These are phyloP conservation scores for Tuberolachnus salignus DNA, from an alignment of 2,888 invertebrate species.

Conservation along the genomic window DNA sequence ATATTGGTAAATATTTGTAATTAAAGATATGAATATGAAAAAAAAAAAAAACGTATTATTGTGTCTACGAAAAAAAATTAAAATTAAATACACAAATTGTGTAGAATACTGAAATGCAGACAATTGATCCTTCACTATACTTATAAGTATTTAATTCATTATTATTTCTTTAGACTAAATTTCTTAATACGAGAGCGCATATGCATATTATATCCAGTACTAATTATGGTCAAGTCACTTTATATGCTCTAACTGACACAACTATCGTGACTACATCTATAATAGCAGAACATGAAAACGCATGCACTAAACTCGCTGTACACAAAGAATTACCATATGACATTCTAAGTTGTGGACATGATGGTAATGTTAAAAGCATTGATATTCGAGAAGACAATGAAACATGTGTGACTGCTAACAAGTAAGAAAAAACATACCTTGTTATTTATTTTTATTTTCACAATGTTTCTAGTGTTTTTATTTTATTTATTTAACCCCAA, in stretches of 20 bases:
- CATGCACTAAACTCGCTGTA: slow-evolving; percentile 85
- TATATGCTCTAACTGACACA: slow-evolving; percentile 66
- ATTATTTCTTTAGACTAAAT: slow-evolving; percentile 70
- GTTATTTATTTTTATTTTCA: background rate
- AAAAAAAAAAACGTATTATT: too few species aligned
- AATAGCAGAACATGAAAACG: slow-evolving; percentile 74
- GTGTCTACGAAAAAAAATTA: too few species aligned
- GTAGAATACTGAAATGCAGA: too few species aligned
- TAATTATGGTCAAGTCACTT: slow-evolving; percentile 83
- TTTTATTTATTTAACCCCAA: background rate
- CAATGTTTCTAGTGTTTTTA: background rate
- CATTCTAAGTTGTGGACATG: slow-evolving; percentile 83
- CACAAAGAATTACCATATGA: slow-evolving; percentile 77
- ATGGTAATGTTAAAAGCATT: slow-evolving; percentile 78
- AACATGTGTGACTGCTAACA: slow-evolving; percentile 61
- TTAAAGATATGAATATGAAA: too few species aligned
- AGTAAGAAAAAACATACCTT: slow-evolving; percentile 35
- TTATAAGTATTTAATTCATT: background rate
- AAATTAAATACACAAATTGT: too few species aligned
- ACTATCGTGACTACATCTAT: slow-evolving; percentile 67
- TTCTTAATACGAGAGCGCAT: slow-evolving; percentile 79
- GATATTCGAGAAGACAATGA: slow-evolving; percentile 74
- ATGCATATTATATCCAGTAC: slow-evolving; percentile 86
- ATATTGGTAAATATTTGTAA: too few species aligned
- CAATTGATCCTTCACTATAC: too few species aligned